Evolutionary conservation across 2,113 vertebrate genomes (phyloP), one percentile per base, ranked within the genome.

Genomic region (Hirundichthys speculiger): DNA sequence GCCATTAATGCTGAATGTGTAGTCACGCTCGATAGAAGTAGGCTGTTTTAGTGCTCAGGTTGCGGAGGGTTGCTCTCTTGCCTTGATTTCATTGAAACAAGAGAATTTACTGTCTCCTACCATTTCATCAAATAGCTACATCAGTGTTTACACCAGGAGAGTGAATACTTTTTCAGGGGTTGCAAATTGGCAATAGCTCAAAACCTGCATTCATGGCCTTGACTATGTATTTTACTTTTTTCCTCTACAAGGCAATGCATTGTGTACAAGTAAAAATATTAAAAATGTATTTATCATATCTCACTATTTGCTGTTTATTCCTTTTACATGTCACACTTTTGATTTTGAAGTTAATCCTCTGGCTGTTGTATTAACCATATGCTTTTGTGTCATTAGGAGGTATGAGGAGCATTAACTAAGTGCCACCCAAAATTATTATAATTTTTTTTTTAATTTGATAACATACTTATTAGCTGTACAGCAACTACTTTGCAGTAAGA

Each of bases 41-140:
- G 77, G 65, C 80, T 84, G 80, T 77, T 86, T 76, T 80, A 79
- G 73, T 74, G 70, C 82, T 75, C 70, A 41, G 73, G 84, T 86
- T 91, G 86, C 90, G 82, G 68, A 77, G 86, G 84, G 85, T 88
- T 68, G 80, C 47, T 46, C 43, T 73, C 69, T 84, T 82, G 76
- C 86, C 88, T 82, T 79, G 18, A 91, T 79, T 82, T 77, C 59
- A 43, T 45, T 75, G 82, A 89, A 94, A 93, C 60, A 47, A 69
- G 88, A 91, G 67, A 86, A 60, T 71, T 51, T 70, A 61, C 76
- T 77, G 78, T 87, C 90, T 85, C 80, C 87, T 80, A 76, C 69
- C 66, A 56, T 73, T 69, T 85, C 79, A 80, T 84, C 65, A 89
- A 87, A 85, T 73, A 80, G 87, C 65, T 85, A 84, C 73, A 80